Base-by-base conservation (phyloP, 2,113 vertebrate genomes). In the Oreochromis aureus region DNA sequence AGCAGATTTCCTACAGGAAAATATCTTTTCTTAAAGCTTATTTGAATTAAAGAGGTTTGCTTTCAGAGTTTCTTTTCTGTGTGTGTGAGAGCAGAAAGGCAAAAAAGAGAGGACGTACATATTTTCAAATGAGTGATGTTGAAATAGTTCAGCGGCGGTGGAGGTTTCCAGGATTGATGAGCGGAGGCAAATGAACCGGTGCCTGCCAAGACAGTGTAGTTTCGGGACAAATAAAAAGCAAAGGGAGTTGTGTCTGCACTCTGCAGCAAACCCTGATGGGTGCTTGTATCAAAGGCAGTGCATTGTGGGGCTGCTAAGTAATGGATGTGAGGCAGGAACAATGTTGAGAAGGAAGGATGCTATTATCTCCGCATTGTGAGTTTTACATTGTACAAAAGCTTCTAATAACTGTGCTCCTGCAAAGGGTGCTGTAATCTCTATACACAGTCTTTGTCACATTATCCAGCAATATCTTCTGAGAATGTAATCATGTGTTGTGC, bases 181-280 rank as follows among this genome's bases (percentile, higher is more conserved):
- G 51, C 24, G 11, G 30, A 89, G 71, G 78, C 53, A 79, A 80
- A 22, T 2, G 24, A 51, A 84, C 32, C 34, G 10, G 32, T 54
- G 61, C 30, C 82, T 89, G 85, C 87, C 87, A 91, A 85, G 85
- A 86, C 55, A 6, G 71, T 73, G 69, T 83, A 82, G 86, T 90
- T 93, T 89, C 79, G 46, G 82, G 86, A 89, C 73, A 91, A 89
- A 92, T 80, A 81, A 87, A 83, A 89, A 63, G 79, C 83, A 84
- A 83, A 6, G 46, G 44, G 87, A 63, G 88, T 82, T 73, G 63
- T 82, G 83, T 86, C 81, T 86, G 85, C 81, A 30, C 78, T 89
- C 86, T 92, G 91, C 93, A 94, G 87, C 91, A 87, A 89, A 78
- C 22, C 11, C 83, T 66, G 90, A 90, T 82, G 80, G 85, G 76